Evolutionary conservation across 2,797 vertebrate genomes (phyloP), one percentile per base, ranked within the genome.

Genomic region (Alauda arvensis): DNA sequence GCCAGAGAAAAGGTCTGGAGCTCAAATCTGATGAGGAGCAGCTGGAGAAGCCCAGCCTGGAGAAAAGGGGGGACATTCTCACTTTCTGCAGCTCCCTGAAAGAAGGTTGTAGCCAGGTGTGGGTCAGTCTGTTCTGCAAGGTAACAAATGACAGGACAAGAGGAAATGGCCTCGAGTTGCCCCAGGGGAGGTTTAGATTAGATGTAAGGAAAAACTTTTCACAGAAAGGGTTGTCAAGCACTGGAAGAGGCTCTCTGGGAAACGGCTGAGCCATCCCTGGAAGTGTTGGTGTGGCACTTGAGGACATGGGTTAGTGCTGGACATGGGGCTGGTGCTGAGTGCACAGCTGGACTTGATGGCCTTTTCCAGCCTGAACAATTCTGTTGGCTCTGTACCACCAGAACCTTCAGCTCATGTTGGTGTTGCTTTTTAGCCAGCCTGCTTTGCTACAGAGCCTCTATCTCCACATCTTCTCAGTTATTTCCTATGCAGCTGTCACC

Each of bases 341-440:
- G 29, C 11, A 20, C 8, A 8, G 23, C 0, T 51, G 70, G n/a
- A 8, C 39, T 45, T 12, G 15, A 5, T 45, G 33, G 8, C 24
- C 33, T 34, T 34, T 40, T 23, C 33, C 51, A 40, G 2, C 8
- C 15, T 52, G 43, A 29, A 18, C 3, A 0, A 28, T 10, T 19
- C 57, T 34, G 8, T 80, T 80, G 45, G 7, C 37, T 76, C 43
- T 23, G 2, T 4, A 5, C 26, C 11, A 7, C 53, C 63, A 83
- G 76, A 46, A 51, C 60, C 31, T 83, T 33, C 43, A 55, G 3
- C 46, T 68, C 6, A 0, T 18, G 25, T 37, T 83, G 51, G 19
- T 24, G 20, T 12, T 69, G 59, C 8, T 65, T 77, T 91, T 71
- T 19, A 33, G 51, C 23, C 69, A 42, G 53, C 39, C 53, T 39